Evolutionary conservation across 2,797 vertebrate genomes (phyloP).

Genomic region (Acrocephalus scirpaceus): DNA sequence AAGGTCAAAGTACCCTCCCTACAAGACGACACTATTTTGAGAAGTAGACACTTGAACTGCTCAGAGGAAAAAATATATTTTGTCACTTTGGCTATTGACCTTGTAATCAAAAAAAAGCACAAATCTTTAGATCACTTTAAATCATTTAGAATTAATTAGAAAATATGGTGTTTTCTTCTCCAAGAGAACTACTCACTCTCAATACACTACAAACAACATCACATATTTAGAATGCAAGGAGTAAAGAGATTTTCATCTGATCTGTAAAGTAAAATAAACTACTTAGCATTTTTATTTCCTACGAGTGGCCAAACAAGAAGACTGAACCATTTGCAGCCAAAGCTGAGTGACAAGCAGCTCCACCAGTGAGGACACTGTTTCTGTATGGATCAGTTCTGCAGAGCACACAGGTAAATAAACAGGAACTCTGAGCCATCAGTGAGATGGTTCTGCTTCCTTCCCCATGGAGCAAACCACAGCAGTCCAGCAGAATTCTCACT

Average conservation of each 20-base stretch:
- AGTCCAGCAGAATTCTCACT: background rate
- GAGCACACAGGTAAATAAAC: background rate
- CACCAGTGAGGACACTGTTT: background rate
- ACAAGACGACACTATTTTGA: background rate
- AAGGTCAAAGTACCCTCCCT: conserved; percentile 39
- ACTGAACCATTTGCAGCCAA: background rate
- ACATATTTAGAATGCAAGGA: background rate
- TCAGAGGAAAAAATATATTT: background rate
- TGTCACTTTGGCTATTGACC: background rate
- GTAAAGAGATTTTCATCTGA: background rate
- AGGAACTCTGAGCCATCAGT: background rate
- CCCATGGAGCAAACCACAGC: background rate
- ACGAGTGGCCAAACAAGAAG: background rate
- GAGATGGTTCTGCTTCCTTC: background rate
- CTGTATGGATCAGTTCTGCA: background rate
- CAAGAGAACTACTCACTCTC: background rate
- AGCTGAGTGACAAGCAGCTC: background rate
- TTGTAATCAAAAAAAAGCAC: background rate
- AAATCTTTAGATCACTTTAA: background rate
- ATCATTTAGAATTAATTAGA: background rate
- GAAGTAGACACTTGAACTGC: conserved; percentile 12
- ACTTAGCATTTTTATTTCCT: background rate
- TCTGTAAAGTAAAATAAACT: background rate
- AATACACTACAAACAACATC: background rate
- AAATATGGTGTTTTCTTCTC: background rate